Percentiles rank a stretch among this genome's conserved stretches.
Conservation (phyloP, 2,797 vertebrate species). For the Falco biarmicus region DNA sequence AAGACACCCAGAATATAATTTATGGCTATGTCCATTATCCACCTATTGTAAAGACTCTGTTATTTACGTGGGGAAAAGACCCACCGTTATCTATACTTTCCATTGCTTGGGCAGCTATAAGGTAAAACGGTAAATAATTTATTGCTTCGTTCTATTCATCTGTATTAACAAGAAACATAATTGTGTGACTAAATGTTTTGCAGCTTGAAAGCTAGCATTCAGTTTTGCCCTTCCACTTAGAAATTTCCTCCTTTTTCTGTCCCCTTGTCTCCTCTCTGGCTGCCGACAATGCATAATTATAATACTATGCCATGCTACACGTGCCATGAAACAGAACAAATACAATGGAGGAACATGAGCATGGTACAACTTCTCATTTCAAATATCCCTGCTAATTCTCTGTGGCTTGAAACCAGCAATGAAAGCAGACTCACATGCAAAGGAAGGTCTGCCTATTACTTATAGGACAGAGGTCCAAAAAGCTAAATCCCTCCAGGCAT, state of each 20-base stretch:
- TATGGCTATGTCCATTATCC: background rate
- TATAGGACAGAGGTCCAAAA: conserved; percentile 54
- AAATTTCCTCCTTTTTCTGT: background rate
- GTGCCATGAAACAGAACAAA: background rate
- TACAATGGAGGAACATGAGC: background rate
- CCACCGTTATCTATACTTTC: background rate
- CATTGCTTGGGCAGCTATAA: background rate
- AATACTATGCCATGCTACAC: background rate
- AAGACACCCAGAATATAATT: background rate
- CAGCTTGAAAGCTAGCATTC: background rate
- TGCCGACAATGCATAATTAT: background rate
- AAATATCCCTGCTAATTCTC: background rate
- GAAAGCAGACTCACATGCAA: conserved; percentile 53
- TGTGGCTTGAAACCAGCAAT: conserved; percentile 2
- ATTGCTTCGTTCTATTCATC: background rate
- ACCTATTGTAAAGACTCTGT: background rate
- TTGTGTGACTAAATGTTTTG: background rate
- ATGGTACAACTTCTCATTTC: background rate
- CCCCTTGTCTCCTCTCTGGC: background rate
- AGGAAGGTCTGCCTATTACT: conserved; percentile 26
- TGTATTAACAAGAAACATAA: background rate
- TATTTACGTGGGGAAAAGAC: background rate
- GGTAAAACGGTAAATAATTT: background rate
- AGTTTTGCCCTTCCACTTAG: background rate
- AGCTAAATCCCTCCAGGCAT: conserved; percentile 71